phyloP scores from a whole-genome alignment of 2,113 vertebrate genomes.

The Rhegmatorhina hoffmannsi region DNA sequence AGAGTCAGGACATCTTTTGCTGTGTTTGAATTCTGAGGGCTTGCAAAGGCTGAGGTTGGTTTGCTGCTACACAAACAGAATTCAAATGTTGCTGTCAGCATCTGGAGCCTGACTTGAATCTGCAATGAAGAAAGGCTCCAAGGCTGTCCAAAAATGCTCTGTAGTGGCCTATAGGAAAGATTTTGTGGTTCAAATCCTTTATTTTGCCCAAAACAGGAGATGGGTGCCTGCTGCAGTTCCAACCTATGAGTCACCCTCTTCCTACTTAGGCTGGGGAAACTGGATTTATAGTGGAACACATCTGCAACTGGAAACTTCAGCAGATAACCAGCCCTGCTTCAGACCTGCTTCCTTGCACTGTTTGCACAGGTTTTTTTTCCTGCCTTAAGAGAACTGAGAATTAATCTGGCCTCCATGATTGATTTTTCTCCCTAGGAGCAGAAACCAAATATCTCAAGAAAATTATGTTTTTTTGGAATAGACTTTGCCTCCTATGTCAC shows the following conservation, averaged over 20 bases:
- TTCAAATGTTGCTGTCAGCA: background rate
- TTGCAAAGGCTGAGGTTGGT: background rate
- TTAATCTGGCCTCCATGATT: background rate
- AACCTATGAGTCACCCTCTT: background rate
- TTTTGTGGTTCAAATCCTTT: background rate
- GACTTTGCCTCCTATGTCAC: background rate
- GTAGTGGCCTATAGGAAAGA: background rate
- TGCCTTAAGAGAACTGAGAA: background rate
- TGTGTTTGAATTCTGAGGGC: background rate
- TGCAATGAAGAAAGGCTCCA: background rate
- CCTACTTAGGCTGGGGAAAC: background rate
- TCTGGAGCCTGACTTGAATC: background rate
- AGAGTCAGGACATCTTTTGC: background rate
- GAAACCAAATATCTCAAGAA: background rate
- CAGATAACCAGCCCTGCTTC: background rate
- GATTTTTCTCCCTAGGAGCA: background rate
- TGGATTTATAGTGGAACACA: accelerated
- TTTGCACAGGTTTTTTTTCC: background rate
- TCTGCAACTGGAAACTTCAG: background rate
- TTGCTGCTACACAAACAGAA: background rate
- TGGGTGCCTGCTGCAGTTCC: background rate
- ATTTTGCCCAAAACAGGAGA: accelerated
- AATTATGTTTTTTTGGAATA: background rate
- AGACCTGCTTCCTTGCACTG: background rate
- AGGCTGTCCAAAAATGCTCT: background rate